phyloP scores from a whole-genome alignment of 1,140 invertebrate genomes.

The Ceratina japonica region DNA sequence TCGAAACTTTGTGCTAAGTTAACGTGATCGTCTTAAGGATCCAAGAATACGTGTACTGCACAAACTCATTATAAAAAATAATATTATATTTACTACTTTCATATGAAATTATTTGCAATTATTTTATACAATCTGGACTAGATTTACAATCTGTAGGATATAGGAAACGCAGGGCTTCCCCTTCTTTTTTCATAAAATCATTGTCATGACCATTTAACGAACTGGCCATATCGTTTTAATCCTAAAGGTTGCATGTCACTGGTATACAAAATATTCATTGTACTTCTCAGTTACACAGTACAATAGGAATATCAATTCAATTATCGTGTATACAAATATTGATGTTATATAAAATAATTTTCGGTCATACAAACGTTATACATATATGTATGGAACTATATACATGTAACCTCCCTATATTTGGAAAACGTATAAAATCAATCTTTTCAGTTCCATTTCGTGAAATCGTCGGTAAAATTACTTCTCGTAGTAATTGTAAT shows the following conservation, averaged over 20 bases:
- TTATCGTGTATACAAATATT: slow-evolving; percentile 25
- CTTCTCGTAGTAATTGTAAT: background rate
- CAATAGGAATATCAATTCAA: background rate
- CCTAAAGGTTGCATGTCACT: slow-evolving; percentile 10
- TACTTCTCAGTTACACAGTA: background rate
- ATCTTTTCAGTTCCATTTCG: slow-evolving; percentile 1
- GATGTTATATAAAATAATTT: slow-evolving; percentile 53
- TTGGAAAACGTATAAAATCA: background rate
- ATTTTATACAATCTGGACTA: slow-evolving; percentile 40
- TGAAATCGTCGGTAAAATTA: background rate
- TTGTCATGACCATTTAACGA: background rate
- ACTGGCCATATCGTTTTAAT: slow-evolving; percentile 2
- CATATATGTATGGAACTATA: background rate
- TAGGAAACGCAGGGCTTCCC: background rate
- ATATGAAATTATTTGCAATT: background rate
- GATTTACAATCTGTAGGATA: slow-evolving; percentile 13
- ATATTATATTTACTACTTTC: background rate
- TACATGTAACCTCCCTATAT: background rate
- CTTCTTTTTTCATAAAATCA: background rate
- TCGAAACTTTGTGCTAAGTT: slow-evolving; percentile 16
- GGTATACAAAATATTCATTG: slow-evolving; percentile 55
- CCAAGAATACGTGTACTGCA: background rate
- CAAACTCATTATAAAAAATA: background rate
- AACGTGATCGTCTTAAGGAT: slow-evolving; percentile 10
- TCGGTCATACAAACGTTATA: slow-evolving; percentile 18